Base-by-base conservation (phyloP, 2,888 invertebrate species). In the Gandaritis pyraliata region DNA sequence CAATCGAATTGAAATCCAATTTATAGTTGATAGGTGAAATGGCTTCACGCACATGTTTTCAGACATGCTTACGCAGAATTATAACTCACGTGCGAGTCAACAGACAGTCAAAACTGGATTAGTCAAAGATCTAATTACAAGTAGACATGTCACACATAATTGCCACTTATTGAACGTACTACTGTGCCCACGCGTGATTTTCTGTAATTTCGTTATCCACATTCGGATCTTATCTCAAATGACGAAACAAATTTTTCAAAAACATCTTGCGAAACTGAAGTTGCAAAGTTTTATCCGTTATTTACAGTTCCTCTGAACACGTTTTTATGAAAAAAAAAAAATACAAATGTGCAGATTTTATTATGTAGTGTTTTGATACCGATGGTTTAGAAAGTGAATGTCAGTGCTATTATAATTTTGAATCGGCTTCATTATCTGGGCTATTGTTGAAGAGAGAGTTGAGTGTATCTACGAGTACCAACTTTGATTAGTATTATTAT, bases 1-100 rank as follows among this genome's bases (percentile, higher is more conserved):
- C 12, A n/a, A 33, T 29, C 30, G 15, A 54, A 67, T 29, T 36
- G 15, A 57, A 67, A 66, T 64, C 66, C 62, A 57, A 66, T 67
- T 33, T 63, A 53, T 63, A 8, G 39, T 38, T 48, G 58, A 59
- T 58, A 36, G 41, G 38, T 50, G 6, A 11, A 38, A 50, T 51
- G 64, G 68, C 64, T 66, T 70, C 63, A 8, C 23, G 51, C 65
- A 58, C 65, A 52, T 61, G 59, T 58, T 46, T 55, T 36, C 6
- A 23, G 66, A 55, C 55, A 48, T 53, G 61, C 43, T 33, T 10
- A 30, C 16, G 15, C 6, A 39, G 10, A 15, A 8, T n/a, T 41
- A 23, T 15, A 39, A 13, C 48, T 60, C 67, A 67, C 69, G 65
- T 67, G 69, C 13, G 15, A 30, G 47, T 13, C 33, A 16, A 11